Conservation (phyloP, 2,888 invertebrate species). For the Mamestra brassicae region DNA sequence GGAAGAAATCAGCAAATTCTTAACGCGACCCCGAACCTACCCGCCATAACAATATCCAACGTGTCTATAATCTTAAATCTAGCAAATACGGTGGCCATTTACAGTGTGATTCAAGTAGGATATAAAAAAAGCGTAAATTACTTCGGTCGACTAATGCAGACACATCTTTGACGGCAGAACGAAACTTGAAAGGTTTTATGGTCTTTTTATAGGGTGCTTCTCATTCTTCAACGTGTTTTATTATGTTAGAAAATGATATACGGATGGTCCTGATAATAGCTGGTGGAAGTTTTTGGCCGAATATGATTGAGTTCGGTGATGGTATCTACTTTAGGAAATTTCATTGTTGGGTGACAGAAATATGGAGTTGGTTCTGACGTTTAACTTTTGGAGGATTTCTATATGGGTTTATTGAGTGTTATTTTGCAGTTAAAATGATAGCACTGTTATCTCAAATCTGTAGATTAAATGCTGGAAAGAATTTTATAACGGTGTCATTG, state of each 20-base stretch:
- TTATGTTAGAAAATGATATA: conserved; percentile 65
- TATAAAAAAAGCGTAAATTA: conserved; percentile 84
- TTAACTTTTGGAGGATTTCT: not conserved
- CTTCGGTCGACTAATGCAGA: conserved; percentile 79
- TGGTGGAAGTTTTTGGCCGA: conserved; percentile 36
- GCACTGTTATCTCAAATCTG: too few relatives aligned
- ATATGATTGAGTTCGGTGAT: conserved; percentile 37
- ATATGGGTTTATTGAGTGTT: not conserved
- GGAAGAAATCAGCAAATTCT: conserved; percentile 37
- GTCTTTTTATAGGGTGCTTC: conserved; percentile 73
- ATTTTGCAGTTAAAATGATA: too few relatives aligned
- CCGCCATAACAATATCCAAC: conserved; percentile 52
- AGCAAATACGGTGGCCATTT: conserved; percentile 65
- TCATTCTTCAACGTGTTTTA: conserved; percentile 65
- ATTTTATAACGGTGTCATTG: not conserved
- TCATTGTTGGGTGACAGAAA: conserved; percentile 32
- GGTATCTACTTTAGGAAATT: conserved; percentile 21
- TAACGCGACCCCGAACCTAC: conserved; percentile 32
- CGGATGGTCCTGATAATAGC: conserved; percentile 52
- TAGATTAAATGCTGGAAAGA: not conserved
- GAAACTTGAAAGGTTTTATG: conserved; percentile 75
- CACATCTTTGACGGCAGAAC: conserved; percentile 70
- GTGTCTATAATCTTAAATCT: conserved; percentile 67
- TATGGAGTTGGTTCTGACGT: conserved; percentile 3
- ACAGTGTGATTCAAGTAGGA: conserved; percentile 84